A percentile compares a stretch with the other conserved stretches of the same genome.
Conservation (phyloP, 2,888 invertebrate genomes). For the Perizoma affinitatum region DNA sequence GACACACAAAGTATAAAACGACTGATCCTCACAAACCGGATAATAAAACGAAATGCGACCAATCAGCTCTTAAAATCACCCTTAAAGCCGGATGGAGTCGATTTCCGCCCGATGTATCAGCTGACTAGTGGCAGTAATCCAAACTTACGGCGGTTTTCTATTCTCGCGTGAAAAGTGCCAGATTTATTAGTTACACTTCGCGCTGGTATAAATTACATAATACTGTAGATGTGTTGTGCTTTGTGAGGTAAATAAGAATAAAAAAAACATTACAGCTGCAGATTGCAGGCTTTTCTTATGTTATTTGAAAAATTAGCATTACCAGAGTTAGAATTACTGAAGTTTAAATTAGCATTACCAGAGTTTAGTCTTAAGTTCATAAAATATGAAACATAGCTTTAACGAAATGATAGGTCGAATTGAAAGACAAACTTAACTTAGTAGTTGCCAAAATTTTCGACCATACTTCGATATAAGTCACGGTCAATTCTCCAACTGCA, state of each 20-base stretch:
- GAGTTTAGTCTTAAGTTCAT: no score
- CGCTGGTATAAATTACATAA: constrained; percentile 30
- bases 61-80: constrained; percentile 21
- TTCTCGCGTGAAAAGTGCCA: constrained; percentile 32
- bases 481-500: no score
- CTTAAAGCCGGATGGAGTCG: constrained; percentile 19
- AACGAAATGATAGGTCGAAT: no score
- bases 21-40: constrained; percentile 1
- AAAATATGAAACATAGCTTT: no score
- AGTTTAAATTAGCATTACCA: no score
- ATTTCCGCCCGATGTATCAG: constrained; percentile 20
- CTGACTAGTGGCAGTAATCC: constrained; percentile 29
- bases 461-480: no score
- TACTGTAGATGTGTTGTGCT: constrained; percentile 9
- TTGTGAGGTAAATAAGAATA: constrained; percentile 14
- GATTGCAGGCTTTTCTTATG: not conserved
- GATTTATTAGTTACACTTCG: constrained; percentile 36
- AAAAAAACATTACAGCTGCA: not conserved
- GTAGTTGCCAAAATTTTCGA: no score
- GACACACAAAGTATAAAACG: not conserved
- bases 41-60: constrained; percentile 16
- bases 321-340: no score
- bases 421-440: no score
- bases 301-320: no score
- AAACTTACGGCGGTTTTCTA: constrained; percentile 33